Conservation (phyloP, 2,113 vertebrate species). For the Petromus typicus region DNA sequence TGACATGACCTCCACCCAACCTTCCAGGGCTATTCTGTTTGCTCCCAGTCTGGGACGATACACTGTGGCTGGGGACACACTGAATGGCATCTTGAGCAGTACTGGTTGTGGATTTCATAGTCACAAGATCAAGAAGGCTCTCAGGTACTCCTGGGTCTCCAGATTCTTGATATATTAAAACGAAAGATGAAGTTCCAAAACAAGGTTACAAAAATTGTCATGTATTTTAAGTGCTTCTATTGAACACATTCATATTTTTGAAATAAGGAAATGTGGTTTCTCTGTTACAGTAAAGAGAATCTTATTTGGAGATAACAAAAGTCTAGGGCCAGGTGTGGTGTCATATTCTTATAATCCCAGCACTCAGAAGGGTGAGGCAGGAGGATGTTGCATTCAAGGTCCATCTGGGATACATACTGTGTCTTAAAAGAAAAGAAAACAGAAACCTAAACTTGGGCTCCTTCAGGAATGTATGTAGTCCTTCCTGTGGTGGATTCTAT, state of each 20-base stretch:
- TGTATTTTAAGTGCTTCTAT: not conserved
- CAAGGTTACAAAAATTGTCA: not conserved
- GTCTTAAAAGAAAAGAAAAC: not conserved
- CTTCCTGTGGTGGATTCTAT: not conserved
- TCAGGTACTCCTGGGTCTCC: not conserved
- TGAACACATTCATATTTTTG: not conserved
- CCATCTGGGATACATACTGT: not conserved
- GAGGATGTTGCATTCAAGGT: not conserved
- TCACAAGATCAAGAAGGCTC: not conserved
- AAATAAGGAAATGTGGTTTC: not conserved
- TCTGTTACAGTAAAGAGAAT: not conserved
- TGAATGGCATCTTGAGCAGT: not conserved
- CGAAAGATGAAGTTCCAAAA: not conserved
- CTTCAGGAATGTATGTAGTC: not conserved
- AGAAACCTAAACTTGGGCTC: not conserved
- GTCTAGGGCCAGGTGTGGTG: not conserved
- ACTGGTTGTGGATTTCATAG: not conserved
- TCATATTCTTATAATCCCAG: not conserved
- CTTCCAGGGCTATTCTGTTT: not conserved
- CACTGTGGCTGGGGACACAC: too few species aligned
- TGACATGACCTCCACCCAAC: not conserved
- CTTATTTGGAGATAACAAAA: not conserved
- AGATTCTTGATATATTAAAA: not conserved
- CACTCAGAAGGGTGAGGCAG: not conserved
- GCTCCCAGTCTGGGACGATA: not conserved